Conservation (phyloP, 2,888 invertebrate genomes). For the Ornithoptera alexandrae region DNA sequence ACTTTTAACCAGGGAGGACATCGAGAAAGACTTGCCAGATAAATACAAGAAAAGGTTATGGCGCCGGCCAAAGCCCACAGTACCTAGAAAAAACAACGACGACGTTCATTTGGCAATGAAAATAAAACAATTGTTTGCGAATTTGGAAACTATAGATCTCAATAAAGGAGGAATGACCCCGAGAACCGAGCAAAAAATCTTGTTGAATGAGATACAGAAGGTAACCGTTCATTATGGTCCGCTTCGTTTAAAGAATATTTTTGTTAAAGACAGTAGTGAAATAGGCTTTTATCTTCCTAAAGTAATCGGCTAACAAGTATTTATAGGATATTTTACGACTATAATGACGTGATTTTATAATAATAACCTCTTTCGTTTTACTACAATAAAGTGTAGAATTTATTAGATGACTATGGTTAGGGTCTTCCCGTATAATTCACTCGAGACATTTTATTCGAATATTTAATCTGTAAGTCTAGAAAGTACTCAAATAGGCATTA, state of each 20-base stretch:
- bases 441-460: too few species aligned
- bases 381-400: too few species aligned
- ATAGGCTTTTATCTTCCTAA: too few species aligned
- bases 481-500: too few species aligned
- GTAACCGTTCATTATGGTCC: conserved; percentile 47
- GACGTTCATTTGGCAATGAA: conserved; percentile 67
- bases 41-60: conserved; percentile 59
- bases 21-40: conserved; percentile 71
- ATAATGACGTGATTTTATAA: too few species aligned
- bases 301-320: too few species aligned
- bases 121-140: conserved; percentile 68
- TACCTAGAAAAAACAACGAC: conserved; percentile 57
- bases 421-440: too few species aligned
- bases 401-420: too few species aligned
- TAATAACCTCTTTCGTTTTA: too few species aligned
- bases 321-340: too few species aligned
- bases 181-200: conserved; percentile 74
- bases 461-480: too few species aligned
- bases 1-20: conserved; percentile 70
- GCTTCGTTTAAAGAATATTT: background rate
- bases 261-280: too few species aligned
- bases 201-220: conserved; percentile 80
- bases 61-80: conserved; percentile 51
- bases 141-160: conserved; percentile 65
- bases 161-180: conserved; percentile 69